phyloP scores from a whole-genome alignment of 1,140 invertebrate species.

The Triops longicaudatus region DNA sequence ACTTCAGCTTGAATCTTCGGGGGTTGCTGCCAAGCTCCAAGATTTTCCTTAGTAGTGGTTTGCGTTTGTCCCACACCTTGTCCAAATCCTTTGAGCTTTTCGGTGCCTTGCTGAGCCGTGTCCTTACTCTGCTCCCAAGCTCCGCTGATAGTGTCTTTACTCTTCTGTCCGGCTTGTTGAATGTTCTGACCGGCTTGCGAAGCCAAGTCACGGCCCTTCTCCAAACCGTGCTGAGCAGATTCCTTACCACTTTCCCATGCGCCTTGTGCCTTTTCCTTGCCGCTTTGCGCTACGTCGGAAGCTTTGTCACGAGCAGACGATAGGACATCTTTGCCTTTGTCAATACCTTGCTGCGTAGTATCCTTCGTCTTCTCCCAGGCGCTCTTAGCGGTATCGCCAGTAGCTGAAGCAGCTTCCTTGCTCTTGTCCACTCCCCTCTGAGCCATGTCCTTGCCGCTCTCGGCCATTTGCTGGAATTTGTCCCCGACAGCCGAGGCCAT shows the following conservation, averaged over 20 bases:
- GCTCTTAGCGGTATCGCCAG: background rate
- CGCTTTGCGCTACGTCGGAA: background rate
- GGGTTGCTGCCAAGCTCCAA: background rate
- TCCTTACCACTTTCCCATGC: background rate
- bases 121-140: background rate
- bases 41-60: background rate
- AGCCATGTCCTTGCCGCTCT: background rate
- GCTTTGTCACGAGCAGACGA: background rate
- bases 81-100: background rate
- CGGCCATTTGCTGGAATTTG: background rate
- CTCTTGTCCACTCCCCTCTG: background rate
- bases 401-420: background rate
- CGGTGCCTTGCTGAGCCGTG: background rate
- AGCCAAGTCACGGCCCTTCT: constrained; percentile 12
- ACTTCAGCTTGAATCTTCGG: background rate
- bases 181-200: constrained; percentile 1
- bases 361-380: constrained; percentile 14
- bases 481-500: background rate
- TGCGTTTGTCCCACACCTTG: background rate
- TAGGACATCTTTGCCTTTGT: constrained; percentile 9
- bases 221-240: background rate
- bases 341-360: background rate
- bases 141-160: background rate
- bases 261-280: constrained; percentile 5
- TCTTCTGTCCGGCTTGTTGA: background rate